Evolutionary conservation across 2,888 invertebrate species (phyloP), one percentile per base, ranked within the genome.

Genomic region (Agrochola lychnidis): DNA sequence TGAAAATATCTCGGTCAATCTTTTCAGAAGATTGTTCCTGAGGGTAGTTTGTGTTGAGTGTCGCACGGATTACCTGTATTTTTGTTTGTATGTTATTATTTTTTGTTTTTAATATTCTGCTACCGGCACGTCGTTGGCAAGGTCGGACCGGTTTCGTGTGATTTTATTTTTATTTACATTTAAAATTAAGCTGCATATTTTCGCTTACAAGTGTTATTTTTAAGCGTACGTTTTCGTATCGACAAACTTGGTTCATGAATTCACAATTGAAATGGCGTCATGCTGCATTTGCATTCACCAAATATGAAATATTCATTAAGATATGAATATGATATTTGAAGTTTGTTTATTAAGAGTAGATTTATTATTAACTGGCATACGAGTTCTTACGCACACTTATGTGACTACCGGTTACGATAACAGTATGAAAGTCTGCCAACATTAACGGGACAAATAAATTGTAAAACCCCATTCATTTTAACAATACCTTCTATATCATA

Each of bases 121-220:
- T 68, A 79, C 78, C 79, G 73, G 73, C 63, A 67, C 36, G 61
- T 68, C 74, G 70, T 85, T 85, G 71, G 56, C 84, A 86, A 89
- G 89, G 92, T 91, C 91, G 90, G 90, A 89, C 92, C 93, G 92
- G 93, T 92, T 22, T 76, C 76, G 25, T 45, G 66, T 61, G n/a
- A 66, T 51, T 78, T 70, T 83, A 51, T 86, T 66, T 83, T 75
- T 70, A 70, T 79, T 74, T 64, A 64, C 71, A 9, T 40, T 51
- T 42, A n/a, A 68, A 73, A 73, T 73, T 42, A 57, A 45, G 12
- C 12, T 56, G 22, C 36, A 25, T 70, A 56, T 57, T 64, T 67
- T 56, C 16, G 30, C 57, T 12, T 22, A 25, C n/a, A 45, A 36
- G 25, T 70, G 48, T 40, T 70, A 64, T 73, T 82, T 67, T 73